Evolutionary conservation across 2,888 invertebrate species (phyloP).

Genomic region (Eupithecia vulgata): DNA sequence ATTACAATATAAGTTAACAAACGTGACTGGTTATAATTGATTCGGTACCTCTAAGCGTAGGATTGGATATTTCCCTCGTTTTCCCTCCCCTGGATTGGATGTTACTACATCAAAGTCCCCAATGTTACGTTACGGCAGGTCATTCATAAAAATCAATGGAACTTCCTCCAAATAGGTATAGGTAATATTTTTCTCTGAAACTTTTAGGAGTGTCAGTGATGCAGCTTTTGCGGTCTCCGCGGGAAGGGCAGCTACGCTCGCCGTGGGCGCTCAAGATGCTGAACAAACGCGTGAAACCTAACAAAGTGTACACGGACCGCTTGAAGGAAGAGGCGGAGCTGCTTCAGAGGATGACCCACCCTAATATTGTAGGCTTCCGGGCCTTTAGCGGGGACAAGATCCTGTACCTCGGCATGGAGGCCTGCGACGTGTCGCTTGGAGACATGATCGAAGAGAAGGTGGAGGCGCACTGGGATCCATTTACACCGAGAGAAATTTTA

Average conservation of each 20-base stretch:
- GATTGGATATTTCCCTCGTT: no score
- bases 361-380: conserved; percentile 92
- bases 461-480: conserved; percentile 84
- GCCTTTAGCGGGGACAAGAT: conserved; percentile 81
- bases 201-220: conserved; percentile 89
- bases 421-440: conserved; percentile 88
- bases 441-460: conserved; percentile 88
- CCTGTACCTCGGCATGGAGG: conserved; percentile 91
- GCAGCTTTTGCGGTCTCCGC: conserved; percentile 89
- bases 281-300: conserved; percentile 78
- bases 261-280: conserved; percentile 95
- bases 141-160: background rate
- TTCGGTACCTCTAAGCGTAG: background rate
- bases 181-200: background rate
- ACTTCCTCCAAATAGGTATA: background rate
- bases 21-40: background rate
- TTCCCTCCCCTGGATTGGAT: no score
- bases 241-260: conserved; percentile 87
- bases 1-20: background rate
- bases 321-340: conserved; percentile 89
- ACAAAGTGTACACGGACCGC: conserved; percentile 79
- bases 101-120: background rate
- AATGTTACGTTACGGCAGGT: background rate
- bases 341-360: conserved; percentile 87
- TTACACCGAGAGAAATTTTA: conserved; percentile 85